Conservation (phyloP, 2,888 invertebrate genomes). For the Chrysolina haemoptera region DNA sequence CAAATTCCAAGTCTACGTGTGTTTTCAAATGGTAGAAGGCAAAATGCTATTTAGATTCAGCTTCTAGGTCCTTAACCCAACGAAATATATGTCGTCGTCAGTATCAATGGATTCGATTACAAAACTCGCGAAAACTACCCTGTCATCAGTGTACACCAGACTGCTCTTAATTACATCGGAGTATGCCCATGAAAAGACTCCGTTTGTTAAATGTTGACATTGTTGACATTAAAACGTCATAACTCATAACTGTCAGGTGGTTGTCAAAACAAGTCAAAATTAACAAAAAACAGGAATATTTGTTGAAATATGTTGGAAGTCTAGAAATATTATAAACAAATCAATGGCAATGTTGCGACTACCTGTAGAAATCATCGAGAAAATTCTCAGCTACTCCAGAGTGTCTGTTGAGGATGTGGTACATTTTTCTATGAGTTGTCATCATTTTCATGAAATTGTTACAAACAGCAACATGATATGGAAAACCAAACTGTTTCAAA, state of each 20-base stretch:
- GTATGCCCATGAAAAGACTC: too few species aligned
- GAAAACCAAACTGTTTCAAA: constrained; percentile 70
- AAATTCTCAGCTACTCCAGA: constrained; percentile 58
- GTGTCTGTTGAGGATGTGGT: constrained; percentile 69
- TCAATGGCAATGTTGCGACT: constrained; percentile 59
- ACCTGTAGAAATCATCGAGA: constrained; percentile 65
- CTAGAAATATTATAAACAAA: neutral
- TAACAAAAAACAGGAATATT: neutral
- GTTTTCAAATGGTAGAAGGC: too few species aligned
- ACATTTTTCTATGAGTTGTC: constrained; percentile 73
- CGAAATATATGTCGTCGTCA: too few species aligned
- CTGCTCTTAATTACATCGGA: too few species aligned
- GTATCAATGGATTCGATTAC: too few species aligned
- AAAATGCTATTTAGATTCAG: too few species aligned
- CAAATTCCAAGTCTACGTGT: too few species aligned
- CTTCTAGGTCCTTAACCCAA: too few species aligned
- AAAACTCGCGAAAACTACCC: too few species aligned
- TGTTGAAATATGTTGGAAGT: neutral
- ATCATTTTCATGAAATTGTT: constrained; percentile 70
- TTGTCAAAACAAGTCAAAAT: neutral
- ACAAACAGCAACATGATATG: constrained; percentile 70
- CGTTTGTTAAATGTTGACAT: too few species aligned
- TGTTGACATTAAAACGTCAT: too few species aligned
- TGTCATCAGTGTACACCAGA: too few species aligned
- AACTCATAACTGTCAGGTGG: neutral